A percentile compares a stretch with the other conserved stretches of the same genome.
phyloP scores from a whole-genome alignment of 2,797 vertebrate genomes.

The Manis pentadactyla region DNA sequence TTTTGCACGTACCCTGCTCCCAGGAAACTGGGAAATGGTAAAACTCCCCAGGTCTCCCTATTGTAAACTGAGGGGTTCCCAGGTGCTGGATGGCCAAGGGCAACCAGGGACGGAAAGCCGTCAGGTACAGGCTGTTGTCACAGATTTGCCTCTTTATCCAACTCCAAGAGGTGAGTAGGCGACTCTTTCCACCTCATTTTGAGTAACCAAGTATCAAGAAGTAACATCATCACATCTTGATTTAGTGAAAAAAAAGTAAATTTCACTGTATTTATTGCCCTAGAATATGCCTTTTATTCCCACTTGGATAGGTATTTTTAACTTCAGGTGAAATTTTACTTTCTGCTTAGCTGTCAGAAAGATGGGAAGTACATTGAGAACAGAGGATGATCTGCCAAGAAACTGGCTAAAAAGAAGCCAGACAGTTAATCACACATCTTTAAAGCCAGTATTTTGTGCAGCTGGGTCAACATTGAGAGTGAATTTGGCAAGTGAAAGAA shows the following conservation, averaged over 20 bases:
- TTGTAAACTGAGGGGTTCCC: too few species aligned
- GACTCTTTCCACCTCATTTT: neutral
- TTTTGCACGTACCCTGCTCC: neutral
- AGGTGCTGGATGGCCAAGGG: too few species aligned
- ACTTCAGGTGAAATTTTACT: conserved; percentile 16
- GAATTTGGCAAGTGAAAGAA: too few species aligned
- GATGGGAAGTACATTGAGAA: neutral
- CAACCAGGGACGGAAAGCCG: too few species aligned
- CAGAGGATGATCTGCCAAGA: neutral
- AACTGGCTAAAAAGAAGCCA: neutral
- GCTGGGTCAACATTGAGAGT: conserved; percentile 76
- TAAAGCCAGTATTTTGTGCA: conserved; percentile 80
- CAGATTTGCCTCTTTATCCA: too few species aligned
- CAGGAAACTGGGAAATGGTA: neutral
- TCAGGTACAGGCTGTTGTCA: too few species aligned
- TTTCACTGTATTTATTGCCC: neutral
- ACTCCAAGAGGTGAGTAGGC: fast-evolving
- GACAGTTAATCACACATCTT: conserved; percentile 79
- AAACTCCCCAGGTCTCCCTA: too few species aligned
- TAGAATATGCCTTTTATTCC: neutral
- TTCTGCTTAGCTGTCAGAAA: neutral
- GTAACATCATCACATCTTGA: too few species aligned
- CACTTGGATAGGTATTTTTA: neutral
- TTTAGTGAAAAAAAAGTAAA: fast-evolving
- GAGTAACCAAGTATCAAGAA: neutral